Evolutionary conservation across 2,113 vertebrate species (phyloP).

Genomic region (Chitala chitala): DNA sequence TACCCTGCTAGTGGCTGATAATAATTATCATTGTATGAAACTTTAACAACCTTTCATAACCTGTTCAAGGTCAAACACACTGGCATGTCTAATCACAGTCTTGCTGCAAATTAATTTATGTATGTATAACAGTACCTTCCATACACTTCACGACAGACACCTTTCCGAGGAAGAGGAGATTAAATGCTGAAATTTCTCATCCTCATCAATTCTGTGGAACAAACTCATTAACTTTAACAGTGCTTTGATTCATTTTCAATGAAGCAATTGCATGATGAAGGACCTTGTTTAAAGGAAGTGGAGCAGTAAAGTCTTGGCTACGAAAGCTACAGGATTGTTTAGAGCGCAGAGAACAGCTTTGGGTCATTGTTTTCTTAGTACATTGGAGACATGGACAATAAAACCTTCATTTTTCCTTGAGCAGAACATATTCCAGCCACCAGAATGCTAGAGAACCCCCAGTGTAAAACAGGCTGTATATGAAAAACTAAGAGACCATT

Average conservation of each 20-base stretch:
- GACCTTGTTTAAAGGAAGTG: not conserved
- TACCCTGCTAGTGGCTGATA: not conserved
- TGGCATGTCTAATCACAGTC: slow-evolving; percentile 1
- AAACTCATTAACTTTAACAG: slow-evolving; percentile 28
- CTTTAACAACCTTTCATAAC: not conserved
- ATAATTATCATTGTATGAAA: not conserved
- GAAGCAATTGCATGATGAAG: slow-evolving; percentile 13
- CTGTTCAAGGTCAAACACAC: not conserved
- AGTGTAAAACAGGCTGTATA: not conserved
- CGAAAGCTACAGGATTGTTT: not conserved
- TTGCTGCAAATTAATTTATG: slow-evolving; percentile 12
- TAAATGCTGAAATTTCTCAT: slow-evolving; percentile 38
- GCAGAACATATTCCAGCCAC: not conserved
- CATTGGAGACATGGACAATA: not conserved
- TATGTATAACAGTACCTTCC: slow-evolving; percentile 12
- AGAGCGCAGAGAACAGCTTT: not conserved
- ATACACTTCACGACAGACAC: not conserved
- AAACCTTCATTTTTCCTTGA: not conserved
- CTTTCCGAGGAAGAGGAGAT: slow-evolving; percentile 22
- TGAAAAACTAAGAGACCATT: slow-evolving; percentile 9
- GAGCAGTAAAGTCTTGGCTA: not conserved
- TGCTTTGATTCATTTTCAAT: slow-evolving; percentile 39
- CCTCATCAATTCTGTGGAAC: slow-evolving; percentile 29
- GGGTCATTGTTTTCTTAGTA: not conserved
- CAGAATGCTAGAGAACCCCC: not conserved